These are phyloP conservation scores for Loris lydekkerianus DNA, from an alignment of 2,797 vertebrate genomes.

Conservation along the genomic window DNA sequence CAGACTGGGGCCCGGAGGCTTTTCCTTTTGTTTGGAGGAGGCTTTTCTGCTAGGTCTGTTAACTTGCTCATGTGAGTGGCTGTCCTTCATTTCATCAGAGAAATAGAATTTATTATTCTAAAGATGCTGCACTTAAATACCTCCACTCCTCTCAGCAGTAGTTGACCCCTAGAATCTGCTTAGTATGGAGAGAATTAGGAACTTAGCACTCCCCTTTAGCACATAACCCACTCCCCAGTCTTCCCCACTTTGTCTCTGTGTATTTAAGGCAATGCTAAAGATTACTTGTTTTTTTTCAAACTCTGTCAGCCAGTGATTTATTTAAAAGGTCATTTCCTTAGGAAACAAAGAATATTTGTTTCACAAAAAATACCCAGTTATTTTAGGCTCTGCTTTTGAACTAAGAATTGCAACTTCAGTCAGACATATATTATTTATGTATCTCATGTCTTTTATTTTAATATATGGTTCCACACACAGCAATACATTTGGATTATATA, in stretches of 20 bases:
- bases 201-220: neutral
- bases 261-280: neutral
- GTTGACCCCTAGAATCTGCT: neutral
- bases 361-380: neutral
- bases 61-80: neutral
- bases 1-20: neutral
- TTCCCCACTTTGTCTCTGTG: neutral
- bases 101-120: neutral
- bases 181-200: neutral
- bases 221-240: accelerated
- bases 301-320: neutral
- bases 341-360: neutral
- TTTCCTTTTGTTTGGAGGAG: neutral
- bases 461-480: neutral
- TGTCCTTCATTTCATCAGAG: neutral
- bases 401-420: neutral
- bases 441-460: neutral
- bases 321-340: neutral
- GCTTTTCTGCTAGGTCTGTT: neutral
- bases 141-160: neutral
- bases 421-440: neutral
- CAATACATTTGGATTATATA: neutral
- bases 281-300: neutral
- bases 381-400: neutral
- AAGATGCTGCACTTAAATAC: neutral